Evolutionary conservation across 2,888 invertebrate species (phyloP), one percentile per base, ranked within the genome.

Genomic region (Entomobrya multifasciata): DNA sequence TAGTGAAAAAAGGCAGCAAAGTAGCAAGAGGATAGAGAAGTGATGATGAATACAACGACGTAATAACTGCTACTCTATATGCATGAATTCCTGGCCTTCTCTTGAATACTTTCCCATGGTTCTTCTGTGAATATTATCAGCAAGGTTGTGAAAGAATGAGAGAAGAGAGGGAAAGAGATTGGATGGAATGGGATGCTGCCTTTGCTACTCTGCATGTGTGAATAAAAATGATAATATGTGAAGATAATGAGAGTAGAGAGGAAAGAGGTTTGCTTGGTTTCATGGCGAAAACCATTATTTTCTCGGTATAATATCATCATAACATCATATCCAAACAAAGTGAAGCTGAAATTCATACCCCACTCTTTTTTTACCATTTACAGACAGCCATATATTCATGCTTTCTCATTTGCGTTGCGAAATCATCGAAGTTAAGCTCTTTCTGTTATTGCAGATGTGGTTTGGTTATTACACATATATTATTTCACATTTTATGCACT

Each of bases 1-100:
- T 76, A 76, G 57, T 41, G 47, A 22, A 36, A 8, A 36, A 8
- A 36, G 36, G 36, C 36, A 36, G 36, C 5, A 36, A n/a, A n/a
- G n/a, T n/a, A n/a, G n/a, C 8, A 36, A 6, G 36, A 36, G 36
- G 36, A 36, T 22, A 20, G 17, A 60, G 62, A n/a, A 57, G 60
- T 60, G 60, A 78, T 78, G 77, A 78, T 78, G 77, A 78, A 78
- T 78, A 78, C 77, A 60, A 60, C 77, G 77, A 78, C 52, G 72
- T 72, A 72, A 72, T 72, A 72, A 72, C 47, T 72, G 72, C 72
- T 72, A 72, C 72, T 72, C 72, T 72, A 49, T 72, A 72, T 72
- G 72, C 72, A 72, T 72, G 72, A 52, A 72, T 49, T 72, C 70
- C 49, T 49, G 27, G 22, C 20, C 44, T 44, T 17, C 5, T 62